A percentile compares a stretch with the other conserved stretches of the same genome.
Evolutionary conservation across 2,888 invertebrate genomes (phyloP).

Genomic region (Amaurobius ferox): DNA sequence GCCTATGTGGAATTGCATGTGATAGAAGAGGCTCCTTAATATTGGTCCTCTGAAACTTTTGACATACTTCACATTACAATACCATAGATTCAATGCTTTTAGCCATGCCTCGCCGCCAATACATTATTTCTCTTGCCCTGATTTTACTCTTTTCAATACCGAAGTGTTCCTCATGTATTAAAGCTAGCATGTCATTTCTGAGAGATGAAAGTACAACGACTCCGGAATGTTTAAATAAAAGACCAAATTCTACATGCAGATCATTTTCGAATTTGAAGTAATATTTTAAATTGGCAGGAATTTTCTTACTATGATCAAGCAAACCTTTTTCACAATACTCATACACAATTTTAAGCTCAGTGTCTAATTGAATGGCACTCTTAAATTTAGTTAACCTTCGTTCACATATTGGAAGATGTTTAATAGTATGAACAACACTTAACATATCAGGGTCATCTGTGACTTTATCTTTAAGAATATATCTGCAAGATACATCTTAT

Average conservation of each 20-base stretch:
- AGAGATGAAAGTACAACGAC: neutral
- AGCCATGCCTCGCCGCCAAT: conserved; percentile 10
- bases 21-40: conserved; percentile 9
- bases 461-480: neutral
- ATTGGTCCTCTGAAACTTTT: neutral
- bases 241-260: neutral
- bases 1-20: neutral
- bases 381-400: neutral
- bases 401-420: conserved; percentile 25
- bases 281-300: neutral
- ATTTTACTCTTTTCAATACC: conserved; percentile 15
- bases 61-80: neutral
- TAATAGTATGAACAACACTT: conserved; percentile 18
- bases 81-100: neutral
- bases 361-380: neutral
- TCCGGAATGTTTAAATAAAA: conserved; percentile 22
- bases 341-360: neutral
- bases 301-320: conserved; percentile 10
- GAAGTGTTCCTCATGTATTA: conserved; percentile 25
- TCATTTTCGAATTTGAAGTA: conserved; percentile 21
- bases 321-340: conserved; percentile 10
- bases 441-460: conserved; percentile 26
- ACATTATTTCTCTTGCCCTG: conserved; percentile 28
- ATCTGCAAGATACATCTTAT: conserved; percentile 19
- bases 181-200: neutral